Evolutionary conservation across 1,140 invertebrate species (phyloP), one percentile per base, ranked within the genome.

Genomic region (Apis cerana): DNA sequence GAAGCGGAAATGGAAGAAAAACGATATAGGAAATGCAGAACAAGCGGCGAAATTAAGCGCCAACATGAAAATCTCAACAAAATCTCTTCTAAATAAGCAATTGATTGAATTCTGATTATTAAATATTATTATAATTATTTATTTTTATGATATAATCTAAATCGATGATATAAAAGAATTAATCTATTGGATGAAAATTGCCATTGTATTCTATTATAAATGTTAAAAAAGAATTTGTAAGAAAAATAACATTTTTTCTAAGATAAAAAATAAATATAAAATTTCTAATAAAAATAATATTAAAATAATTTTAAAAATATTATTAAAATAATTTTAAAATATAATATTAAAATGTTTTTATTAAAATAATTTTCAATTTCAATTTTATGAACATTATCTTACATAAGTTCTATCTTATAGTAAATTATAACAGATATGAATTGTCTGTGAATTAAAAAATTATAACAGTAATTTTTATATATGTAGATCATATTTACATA

Each of bases 1-100:
- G 56, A 82, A 43, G 8, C 80, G 80, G 80, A 82, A 76, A 50
- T 82, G 64, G 56, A 59, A 58, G 13, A 27, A 68, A 48, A 43
- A 15, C 15, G 11, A 58, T 58, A 67, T 61, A 81, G 80, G 80
- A 82, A 82, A 82, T 76, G 74, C 80, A 76, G 17, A 2, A 17
- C n/a, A 8, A 27, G 64, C 54, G 72, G 72, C 3, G 54, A 82
- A 82, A 68, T 61, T 82, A 50, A 64, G 74, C 80, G 72, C 64
- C 74, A 68, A 59, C 11, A 0, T 12, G 54, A 67, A 58, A 48
- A 75, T 27, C 27, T 67, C 1, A 3, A n/a, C 3, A 8, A 11
- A 27, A 58, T 75, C 58, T 67, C 52, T 48, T 23, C 17, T 8
- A 0, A 64, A 7, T 58, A 50, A 21, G 33, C 7, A 13, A 13